Base-by-base conservation (phyloP, 2,113 vertebrate genomes). In the Grallaria varia region DNA sequence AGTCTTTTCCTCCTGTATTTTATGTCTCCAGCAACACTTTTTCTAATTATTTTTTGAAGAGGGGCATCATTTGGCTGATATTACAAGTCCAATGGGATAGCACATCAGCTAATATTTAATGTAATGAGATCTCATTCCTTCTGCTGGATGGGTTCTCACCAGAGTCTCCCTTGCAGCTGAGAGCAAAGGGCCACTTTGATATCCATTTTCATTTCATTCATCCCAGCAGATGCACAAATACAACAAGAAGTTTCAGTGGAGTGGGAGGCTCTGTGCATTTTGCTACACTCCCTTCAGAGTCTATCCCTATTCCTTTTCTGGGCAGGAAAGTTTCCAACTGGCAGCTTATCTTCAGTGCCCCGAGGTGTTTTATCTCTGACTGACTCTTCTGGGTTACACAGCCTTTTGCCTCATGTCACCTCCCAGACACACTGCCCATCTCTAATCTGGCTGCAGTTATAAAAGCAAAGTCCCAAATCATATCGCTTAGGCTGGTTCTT, bases 81-180 rank as follows among this genome's bases (percentile, higher is more conserved):
- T 72, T 95, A 82, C 52, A 71, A 85, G 63, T 89, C 85, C 80
- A 87, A 8, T 23, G 81, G 74, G 67, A 90, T 60, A 90, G 39
- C 10, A 5, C 33, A 15, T 91, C 87, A 87, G 77, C 87, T 95
- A 77, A 91, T 84, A 93, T 81, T 95, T 95, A 84, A 79, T 60
- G 73, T 84, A 93, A 93, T 66, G 66, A 90, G 62, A 94, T n/a
- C 62, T 90, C 60, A 80, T 93, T 94, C 66, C 67, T 95, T 91
- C 64, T 90, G 68, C 62, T 95, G 69, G 80, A 64, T 87, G 55
- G 49, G 67, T 60, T 83, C 39, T 92, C 91, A 79, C 84, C 81
- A 92, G 58, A 58, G 67, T 73, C 25, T 75, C 42, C 49, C 59
- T 87, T 89, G 78, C 83, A 90, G 88, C 64, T 84, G 69, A 69